Conservation (phyloP, 2,113 vertebrate species). For the Notiomystis cincta region DNA sequence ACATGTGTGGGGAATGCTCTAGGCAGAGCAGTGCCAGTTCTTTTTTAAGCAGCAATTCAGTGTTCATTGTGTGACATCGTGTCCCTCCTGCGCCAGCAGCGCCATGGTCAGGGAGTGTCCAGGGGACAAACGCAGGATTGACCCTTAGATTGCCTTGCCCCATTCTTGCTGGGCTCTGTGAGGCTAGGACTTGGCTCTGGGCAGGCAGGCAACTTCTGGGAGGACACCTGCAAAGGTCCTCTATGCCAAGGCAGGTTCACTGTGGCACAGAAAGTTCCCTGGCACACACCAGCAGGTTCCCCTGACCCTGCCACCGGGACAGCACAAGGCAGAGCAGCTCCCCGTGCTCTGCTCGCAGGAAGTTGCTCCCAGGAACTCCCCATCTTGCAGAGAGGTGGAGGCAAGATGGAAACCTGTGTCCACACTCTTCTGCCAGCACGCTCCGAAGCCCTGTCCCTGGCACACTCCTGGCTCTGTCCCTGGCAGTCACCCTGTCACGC, state of each 20-base stretch:
- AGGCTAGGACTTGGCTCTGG: background rate
- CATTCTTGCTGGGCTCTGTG: background rate
- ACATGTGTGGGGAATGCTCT: conserved; percentile 81
- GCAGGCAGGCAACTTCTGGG: background rate
- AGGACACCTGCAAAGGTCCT: background rate
- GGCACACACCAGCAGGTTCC: background rate
- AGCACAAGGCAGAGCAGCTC: background rate
- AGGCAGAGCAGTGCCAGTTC: conserved; percentile 11
- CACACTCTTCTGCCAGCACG: too few relatives aligned
- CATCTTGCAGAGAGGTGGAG: too few relatives aligned
- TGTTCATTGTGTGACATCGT: conserved; percentile 15
- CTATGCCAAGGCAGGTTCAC: background rate
- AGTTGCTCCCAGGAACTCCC: background rate
- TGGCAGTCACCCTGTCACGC: background rate
- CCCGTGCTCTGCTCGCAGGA: background rate
- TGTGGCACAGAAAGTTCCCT: background rate
- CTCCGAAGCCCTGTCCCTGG: background rate
- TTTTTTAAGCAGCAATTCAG: conserved; percentile 58
- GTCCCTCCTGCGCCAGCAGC: conserved; percentile 50
- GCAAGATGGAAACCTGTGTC: background rate
- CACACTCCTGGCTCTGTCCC: background rate
- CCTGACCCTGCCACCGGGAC: background rate
- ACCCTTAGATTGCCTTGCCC: background rate
- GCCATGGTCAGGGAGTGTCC: background rate
- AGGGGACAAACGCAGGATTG: conserved; percentile 52